Evolutionary conservation across 2,888 invertebrate species (phyloP).

Genomic region (Sacculina carcini): DNA sequence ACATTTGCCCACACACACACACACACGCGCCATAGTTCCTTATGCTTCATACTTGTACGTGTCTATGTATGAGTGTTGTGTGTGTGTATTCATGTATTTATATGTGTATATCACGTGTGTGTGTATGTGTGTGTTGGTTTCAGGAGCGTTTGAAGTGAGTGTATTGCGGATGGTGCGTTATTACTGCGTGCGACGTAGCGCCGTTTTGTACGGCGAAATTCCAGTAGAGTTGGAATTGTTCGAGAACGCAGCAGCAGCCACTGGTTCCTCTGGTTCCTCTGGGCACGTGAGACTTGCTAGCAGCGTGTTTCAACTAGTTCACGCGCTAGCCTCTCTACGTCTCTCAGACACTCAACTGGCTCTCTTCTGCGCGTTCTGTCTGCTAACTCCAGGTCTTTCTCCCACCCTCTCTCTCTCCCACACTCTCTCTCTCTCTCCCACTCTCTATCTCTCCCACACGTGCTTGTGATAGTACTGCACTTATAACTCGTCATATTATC

Average conservation of each 20-base stretch:
- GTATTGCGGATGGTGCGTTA: constrained; percentile 81
- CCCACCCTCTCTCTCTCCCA: background rate
- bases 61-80: background rate
- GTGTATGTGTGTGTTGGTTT: constrained; percentile 12
- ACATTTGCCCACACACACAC: too few species aligned
- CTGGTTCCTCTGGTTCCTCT: constrained; percentile 63
- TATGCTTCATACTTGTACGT: too few species aligned
- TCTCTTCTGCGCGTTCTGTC: constrained; percentile 77
- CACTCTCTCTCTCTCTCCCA: too few species aligned
- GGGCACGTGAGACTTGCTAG: constrained; percentile 68
- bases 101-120: too few species aligned
- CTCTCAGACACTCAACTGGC: constrained; percentile 87
- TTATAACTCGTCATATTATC: too few species aligned
- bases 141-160: constrained; percentile 90
- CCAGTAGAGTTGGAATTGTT: constrained; percentile 67
- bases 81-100: too few species aligned
- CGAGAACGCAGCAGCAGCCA: too few species aligned
- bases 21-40: too few species aligned
- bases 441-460: too few species aligned
- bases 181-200: constrained; percentile 64
- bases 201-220: constrained; percentile 73
- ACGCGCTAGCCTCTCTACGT: constrained; percentile 72
- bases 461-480: too few species aligned
- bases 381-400: constrained; percentile 66
- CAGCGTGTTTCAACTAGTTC: constrained; percentile 74